Evolutionary conservation across 1,140 invertebrate species (phyloP).

Genomic region (Cryptotermes secundus): DNA sequence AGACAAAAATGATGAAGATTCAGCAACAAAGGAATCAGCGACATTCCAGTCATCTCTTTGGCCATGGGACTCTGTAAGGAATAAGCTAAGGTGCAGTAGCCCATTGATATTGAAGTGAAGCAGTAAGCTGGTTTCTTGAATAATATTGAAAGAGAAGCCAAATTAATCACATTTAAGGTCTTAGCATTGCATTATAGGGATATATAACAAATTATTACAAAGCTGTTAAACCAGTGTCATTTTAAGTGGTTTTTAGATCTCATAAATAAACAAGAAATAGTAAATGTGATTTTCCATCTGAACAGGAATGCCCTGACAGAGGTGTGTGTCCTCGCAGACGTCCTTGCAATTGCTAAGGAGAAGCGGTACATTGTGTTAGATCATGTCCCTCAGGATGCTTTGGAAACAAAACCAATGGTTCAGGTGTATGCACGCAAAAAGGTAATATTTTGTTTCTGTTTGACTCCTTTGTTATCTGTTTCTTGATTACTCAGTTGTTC

Average conservation of each 20-base stretch:
- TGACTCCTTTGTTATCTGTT: too few relatives aligned
- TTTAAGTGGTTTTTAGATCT: neutral
- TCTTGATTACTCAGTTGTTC: too few relatives aligned
- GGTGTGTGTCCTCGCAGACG: conserved; percentile 89
- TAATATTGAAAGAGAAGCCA: neutral
- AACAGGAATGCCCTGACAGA: conserved; percentile 78
- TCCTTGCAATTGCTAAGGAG: conserved; percentile 88
- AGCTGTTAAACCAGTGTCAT: too few relatives aligned
- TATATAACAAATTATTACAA: too few relatives aligned
- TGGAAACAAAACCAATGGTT: conserved; percentile 81
- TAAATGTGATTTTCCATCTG: neutral
- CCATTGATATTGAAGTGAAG: neutral
- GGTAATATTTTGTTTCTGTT: neutral
- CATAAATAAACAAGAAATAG: neutral
- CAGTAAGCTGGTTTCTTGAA: neutral
- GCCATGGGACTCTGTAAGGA: conserved; percentile 93
- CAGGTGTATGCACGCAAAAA: conserved; percentile 92
- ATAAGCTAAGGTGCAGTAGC: conserved; percentile 64
- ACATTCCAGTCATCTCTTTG: conserved; percentile 81
- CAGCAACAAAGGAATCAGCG: conserved; percentile 71
- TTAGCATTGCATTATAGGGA: too few relatives aligned
- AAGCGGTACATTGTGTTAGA: conserved; percentile 93
- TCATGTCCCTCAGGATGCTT: conserved; percentile 81
- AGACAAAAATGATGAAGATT: conserved; percentile 58
- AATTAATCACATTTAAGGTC: neutral